A percentile compares a stretch with the other conserved stretches of the same genome.
Evolutionary conservation across 2,888 invertebrate species (phyloP).

Genomic region (Cancer borealis): DNA sequence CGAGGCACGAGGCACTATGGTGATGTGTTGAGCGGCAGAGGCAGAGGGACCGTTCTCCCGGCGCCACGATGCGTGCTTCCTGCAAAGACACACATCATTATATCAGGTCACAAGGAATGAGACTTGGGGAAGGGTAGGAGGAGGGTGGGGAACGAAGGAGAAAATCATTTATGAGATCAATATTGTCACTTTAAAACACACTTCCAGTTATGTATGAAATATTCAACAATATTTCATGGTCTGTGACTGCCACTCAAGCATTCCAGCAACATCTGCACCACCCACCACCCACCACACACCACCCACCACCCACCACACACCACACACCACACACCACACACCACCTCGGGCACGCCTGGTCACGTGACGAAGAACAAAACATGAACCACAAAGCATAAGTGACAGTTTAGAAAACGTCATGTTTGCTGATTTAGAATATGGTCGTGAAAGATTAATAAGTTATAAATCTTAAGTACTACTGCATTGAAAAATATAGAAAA

Average conservation of each 20-base stretch:
- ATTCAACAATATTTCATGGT: not conserved
- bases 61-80: not conserved
- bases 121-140: not conserved
- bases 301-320: no score
- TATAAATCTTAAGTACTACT: no score
- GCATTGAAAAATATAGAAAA: no score
- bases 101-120: not conserved
- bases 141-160: not conserved
- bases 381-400: no score
- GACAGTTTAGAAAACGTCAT: no score
- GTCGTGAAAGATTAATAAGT: no score
- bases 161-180: not conserved
- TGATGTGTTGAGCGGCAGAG: not conserved
- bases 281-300: no score
- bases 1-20: conserved; percentile 5
- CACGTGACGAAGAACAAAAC: no score
- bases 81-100: not conserved
- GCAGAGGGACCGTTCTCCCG: not conserved
- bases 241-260: not conserved
- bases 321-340: no score
- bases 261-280: not conserved
- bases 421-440: no score
- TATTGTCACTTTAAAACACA: not conserved
- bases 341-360: not conserved
- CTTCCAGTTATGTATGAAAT: not conserved